Conservation (phyloP, 2,888 invertebrate species). For the Dynastes hyllus region DNA sequence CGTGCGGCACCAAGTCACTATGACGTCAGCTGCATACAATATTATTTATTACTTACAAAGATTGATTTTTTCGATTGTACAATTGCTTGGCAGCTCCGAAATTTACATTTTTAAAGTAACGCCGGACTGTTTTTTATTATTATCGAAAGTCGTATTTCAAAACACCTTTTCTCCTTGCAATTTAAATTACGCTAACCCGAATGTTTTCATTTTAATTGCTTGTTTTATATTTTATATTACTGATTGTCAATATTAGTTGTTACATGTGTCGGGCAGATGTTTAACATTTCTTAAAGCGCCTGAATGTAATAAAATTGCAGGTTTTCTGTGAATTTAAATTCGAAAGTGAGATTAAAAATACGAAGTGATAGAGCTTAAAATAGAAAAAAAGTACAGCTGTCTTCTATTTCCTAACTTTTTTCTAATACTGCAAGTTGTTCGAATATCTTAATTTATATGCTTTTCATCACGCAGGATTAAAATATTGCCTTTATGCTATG, state of each 20-base stretch:
- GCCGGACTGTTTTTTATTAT: neutral
- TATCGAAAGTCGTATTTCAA: conserved; percentile 20
- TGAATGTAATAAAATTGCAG: conserved; percentile 34
- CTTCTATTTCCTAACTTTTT: neutral
- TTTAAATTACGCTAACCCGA: conserved; percentile 20
- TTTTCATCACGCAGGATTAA: neutral
- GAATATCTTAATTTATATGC: too few relatives aligned
- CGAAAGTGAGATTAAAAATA: conserved; percentile 20
- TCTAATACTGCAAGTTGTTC: neutral
- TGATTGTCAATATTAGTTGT: conserved; percentile 25
- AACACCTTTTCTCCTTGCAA: conserved; percentile 10
- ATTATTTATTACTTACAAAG: conserved; percentile 35
- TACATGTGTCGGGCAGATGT: conserved; percentile 27
- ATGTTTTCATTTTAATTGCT: conserved; percentile 32
- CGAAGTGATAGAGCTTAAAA: conserved; percentile 4
- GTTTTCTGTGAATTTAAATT: conserved; percentile 24
- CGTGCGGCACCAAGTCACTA: neutral
- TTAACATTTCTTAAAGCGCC: neutral
- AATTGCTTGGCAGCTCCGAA: neutral
- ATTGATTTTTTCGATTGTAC: conserved; percentile 23
- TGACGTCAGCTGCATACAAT: neutral
- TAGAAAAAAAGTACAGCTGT: conserved; percentile 22
- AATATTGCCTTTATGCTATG: neutral
- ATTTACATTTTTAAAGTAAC: conserved; percentile 18
- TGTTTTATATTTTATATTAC: conserved; percentile 30